Percentiles rank a stretch among this genome's conserved stretches.
Evolutionary conservation across 1,140 invertebrate genomes (phyloP).

Genomic region (Galleria mellonella): DNA sequence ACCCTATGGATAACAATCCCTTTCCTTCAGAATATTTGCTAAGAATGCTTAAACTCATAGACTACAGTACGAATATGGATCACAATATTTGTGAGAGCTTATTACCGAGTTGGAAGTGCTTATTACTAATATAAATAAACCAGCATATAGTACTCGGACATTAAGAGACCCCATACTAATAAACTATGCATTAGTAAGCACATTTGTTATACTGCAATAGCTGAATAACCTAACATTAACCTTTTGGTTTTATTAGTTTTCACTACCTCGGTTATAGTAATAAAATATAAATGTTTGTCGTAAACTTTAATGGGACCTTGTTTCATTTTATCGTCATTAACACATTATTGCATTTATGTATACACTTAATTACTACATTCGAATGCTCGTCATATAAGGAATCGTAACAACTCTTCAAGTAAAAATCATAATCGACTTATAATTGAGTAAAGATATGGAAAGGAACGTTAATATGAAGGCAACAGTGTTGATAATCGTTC

Average conservation of each 20-base stretch:
- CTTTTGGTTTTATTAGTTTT: constrained; percentile 1
- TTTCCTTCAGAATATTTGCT: too few species aligned
- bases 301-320: constrained; percentile 1
- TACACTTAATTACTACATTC: not conserved
- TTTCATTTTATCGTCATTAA: not conserved
- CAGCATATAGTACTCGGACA: too few species aligned
- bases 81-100: too few species aligned
- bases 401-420: not conserved
- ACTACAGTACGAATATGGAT: too few species aligned
- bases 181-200: too few species aligned
- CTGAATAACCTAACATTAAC: not conserved
- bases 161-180: too few species aligned
- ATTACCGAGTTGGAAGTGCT: too few species aligned
- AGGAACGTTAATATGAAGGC: constrained; percentile 1
- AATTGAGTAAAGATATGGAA: not conserved
- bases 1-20: too few species aligned
- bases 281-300: not conserved
- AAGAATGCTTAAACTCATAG: too few species aligned
- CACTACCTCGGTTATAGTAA: not conserved
- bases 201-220: not conserved
- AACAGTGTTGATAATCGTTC: not conserved
- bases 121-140: too few species aligned
- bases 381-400: not conserved
- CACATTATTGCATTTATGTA: not conserved
- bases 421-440: not conserved